phyloP scores from a whole-genome alignment of 2,888 invertebrate genomes.

The Odiellus spinosus region DNA sequence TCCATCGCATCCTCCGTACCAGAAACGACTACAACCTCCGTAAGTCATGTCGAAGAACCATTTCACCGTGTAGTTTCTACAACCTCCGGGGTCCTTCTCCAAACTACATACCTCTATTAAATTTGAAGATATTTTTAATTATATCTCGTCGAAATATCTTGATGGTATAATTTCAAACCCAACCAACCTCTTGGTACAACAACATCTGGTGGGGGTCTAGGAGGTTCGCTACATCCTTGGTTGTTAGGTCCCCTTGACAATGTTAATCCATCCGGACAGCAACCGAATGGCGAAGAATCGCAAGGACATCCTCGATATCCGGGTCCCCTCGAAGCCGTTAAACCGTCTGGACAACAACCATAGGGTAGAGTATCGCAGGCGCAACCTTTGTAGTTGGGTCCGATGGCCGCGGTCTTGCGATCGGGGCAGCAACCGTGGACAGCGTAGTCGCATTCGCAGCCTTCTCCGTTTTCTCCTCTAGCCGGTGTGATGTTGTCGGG shows the following conservation, averaged over 20 bases:
- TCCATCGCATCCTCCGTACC: slow-evolving; percentile 84
- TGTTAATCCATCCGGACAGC: slow-evolving; percentile 68
- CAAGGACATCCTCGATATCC: slow-evolving; percentile 30
- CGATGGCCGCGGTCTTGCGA: slow-evolving; percentile 51
- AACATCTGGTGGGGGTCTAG: neutral
- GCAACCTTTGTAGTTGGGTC: slow-evolving; percentile 47
- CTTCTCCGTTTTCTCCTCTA: slow-evolving; percentile 45
- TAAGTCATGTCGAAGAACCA: slow-evolving; percentile 77
- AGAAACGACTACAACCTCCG: slow-evolving; percentile 76
- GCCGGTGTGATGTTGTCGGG: slow-evolving; percentile 66
- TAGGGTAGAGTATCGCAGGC: slow-evolving; percentile 7
- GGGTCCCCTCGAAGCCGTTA: slow-evolving; percentile 70
- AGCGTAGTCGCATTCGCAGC: slow-evolving; percentile 33
- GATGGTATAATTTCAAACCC: too few species aligned
- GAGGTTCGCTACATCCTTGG: slow-evolving; percentile 50
- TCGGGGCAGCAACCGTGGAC: slow-evolving; percentile 56
- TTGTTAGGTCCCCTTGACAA: slow-evolving; percentile 66
- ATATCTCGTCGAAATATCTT: too few species aligned
- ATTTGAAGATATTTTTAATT: too few species aligned
- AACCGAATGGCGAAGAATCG: slow-evolving; percentile 48
- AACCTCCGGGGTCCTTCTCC: slow-evolving; percentile 31
- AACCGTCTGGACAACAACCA: slow-evolving; percentile 74
- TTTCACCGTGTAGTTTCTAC: slow-evolving; percentile 61
- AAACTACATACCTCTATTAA: slow-evolving; percentile 16
- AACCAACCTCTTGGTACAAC: too few species aligned